Evolutionary conservation across 2,113 vertebrate species (phyloP).

Genomic region (Thunnus thynnus): DNA sequence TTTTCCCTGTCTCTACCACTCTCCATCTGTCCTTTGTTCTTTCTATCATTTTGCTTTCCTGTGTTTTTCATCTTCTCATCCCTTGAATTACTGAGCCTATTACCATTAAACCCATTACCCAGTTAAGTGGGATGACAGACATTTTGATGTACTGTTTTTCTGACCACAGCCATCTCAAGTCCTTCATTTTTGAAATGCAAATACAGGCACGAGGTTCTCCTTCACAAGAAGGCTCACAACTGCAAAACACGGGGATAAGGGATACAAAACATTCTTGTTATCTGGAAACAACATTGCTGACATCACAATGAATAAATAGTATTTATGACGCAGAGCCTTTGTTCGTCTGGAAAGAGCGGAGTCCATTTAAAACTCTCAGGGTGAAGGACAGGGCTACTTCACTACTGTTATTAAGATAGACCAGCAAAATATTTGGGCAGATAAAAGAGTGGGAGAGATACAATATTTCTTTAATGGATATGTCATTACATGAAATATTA

Average conservation of each 20-base stretch:
- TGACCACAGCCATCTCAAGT: not conserved
- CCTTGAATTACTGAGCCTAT: slow-evolving; percentile 5
- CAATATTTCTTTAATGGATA: slow-evolving; percentile 9
- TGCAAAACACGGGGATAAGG: no score
- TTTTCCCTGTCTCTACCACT: not conserved
- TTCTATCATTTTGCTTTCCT: not conserved
- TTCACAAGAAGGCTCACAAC: not conserved
- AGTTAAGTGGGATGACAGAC: not conserved
- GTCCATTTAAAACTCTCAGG: not conserved
- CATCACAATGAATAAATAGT: not conserved
- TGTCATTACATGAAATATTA: slow-evolving; percentile 53
- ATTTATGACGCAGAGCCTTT: not conserved
- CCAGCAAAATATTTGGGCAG: slow-evolving; percentile 17
- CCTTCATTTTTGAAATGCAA: not conserved
- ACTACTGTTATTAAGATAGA: not conserved
- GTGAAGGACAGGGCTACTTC: not conserved
- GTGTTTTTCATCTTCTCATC: slow-evolving; percentile 15
- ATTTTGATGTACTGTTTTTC: not conserved
- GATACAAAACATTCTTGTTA: not conserved
- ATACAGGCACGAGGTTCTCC: not conserved
- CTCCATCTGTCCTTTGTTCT: slow-evolving; percentile 3
- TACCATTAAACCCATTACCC: slow-evolving; percentile 5
- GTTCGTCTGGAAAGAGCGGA: not conserved
- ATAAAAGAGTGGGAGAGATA: not conserved
- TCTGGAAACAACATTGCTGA: not conserved